Percentiles rank a stretch among this genome's conserved stretches.
Evolutionary conservation across 2,888 invertebrate genomes (phyloP).

Genomic region (Tromatobia lineatoria): DNA sequence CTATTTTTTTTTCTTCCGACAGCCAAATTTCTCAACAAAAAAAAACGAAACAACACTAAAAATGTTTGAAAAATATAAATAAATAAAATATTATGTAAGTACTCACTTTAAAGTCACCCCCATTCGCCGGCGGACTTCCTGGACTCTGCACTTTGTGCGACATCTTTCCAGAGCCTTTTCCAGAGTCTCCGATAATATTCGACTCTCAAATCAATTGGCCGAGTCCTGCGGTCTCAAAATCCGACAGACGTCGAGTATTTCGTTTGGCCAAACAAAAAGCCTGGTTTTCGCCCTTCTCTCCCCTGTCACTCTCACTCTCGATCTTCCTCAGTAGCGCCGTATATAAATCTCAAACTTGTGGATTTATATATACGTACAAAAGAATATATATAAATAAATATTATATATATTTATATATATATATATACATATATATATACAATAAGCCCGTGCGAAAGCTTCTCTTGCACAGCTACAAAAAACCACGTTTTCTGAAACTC

Average conservation of each 20-base stretch:
- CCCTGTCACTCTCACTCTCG: constrained; percentile 51
- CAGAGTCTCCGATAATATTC: constrained; percentile 43
- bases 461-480: not conserved
- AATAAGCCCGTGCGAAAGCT: not conserved
- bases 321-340: not conserved
- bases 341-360: constrained; percentile 18
- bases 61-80: constrained; percentile 3
- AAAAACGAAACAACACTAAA: not conserved
- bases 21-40: no score
- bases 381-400: not conserved
- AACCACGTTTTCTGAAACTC: constrained; percentile 4
- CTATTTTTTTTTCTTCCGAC: no score
- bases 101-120: constrained; percentile 83
- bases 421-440: not conserved
- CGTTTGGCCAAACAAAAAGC: constrained; percentile 2
- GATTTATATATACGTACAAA: constrained; percentile 1
- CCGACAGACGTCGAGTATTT: constrained; percentile 1
- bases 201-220: constrained; percentile 17
- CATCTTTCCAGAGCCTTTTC: constrained; percentile 74
- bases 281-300: constrained; percentile 7
- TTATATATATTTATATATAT: not conserved
- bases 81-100: constrained; percentile 4
- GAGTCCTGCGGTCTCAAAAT: constrained; percentile 27
- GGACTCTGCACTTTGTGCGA: constrained; percentile 80
- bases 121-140: constrained; percentile 79